Evolutionary conservation across 2,797 vertebrate species (phyloP).

Genomic region (Halcyon smyrnensis): DNA sequence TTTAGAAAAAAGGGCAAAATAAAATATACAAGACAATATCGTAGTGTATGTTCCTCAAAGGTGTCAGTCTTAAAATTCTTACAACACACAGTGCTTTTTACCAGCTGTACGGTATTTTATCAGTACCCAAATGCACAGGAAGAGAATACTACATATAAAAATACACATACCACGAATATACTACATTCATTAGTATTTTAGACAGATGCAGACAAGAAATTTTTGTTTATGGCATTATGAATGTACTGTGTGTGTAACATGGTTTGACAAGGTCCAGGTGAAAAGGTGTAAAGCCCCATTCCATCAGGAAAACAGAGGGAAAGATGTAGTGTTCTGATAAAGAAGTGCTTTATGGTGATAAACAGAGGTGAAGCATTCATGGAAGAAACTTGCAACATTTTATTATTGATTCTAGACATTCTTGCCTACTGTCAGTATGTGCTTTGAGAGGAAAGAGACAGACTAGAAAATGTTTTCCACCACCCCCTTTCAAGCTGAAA

Average conservation of each 20-base stretch:
- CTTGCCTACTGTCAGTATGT: neutral
- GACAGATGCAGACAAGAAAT: slow-evolving; percentile 4
- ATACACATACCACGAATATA: neutral
- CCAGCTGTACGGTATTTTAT: slow-evolving; percentile 17
- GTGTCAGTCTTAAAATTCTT: slow-evolving; percentile 52
- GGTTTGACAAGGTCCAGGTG: slow-evolving; percentile 8
- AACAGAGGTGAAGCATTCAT: neutral
- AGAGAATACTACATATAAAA: neutral
- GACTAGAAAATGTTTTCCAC: neutral
- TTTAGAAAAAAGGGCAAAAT: slow-evolving; percentile 70
- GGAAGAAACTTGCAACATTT: neutral
- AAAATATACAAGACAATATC: slow-evolving; percentile 72
- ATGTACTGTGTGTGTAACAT: neutral
- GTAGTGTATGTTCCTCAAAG: slow-evolving; percentile 56
- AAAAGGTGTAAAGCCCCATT: neutral
- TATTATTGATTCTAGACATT: neutral
- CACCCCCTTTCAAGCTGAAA: neutral
- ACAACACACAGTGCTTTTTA: neutral
- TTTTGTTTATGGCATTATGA: neutral
- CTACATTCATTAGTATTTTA: neutral
- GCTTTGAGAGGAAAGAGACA: neutral
- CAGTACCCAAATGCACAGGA: slow-evolving; percentile 11
- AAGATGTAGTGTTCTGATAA: neutral
- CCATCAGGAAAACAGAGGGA: neutral
- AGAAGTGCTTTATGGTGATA: neutral